Evolutionary conservation across 2,113 vertebrate species (phyloP).

Genomic region (Ciconia maguari): DNA sequence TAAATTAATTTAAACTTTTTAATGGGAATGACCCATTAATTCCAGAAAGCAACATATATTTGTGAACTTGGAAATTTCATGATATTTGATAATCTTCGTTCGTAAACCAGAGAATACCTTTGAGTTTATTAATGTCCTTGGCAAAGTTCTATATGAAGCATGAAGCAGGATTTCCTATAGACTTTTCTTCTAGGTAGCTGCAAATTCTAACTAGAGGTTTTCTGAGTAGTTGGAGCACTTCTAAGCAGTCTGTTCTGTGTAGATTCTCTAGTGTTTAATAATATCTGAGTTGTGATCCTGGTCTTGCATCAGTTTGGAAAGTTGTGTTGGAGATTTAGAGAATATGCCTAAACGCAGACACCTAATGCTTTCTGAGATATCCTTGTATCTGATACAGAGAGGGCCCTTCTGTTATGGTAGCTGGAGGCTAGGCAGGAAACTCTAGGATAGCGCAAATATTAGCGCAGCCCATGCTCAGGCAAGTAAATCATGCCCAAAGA

Average conservation of each 20-base stretch:
- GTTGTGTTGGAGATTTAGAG: background rate
- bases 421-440: background rate
- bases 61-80: background rate
- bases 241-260: background rate
- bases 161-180: background rate
- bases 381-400: background rate
- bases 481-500: background rate
- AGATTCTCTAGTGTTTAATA: background rate
- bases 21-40: background rate
- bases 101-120: background rate
- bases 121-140: background rate
- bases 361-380: background rate
- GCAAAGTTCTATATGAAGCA: background rate
- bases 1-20: background rate
- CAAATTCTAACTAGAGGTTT: background rate
- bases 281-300: background rate
- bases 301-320: background rate
- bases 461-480: background rate
- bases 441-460: background rate
- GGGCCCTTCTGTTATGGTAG: background rate
- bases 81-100: background rate
- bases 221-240: background rate
- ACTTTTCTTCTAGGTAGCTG: background rate
- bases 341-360: background rate
- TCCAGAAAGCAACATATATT: background rate